A percentile compares a stretch with the other conserved stretches of the same genome.
Evolutionary conservation across 2,113 vertebrate genomes (phyloP).

Genomic region (Rutilus rutilus): DNA sequence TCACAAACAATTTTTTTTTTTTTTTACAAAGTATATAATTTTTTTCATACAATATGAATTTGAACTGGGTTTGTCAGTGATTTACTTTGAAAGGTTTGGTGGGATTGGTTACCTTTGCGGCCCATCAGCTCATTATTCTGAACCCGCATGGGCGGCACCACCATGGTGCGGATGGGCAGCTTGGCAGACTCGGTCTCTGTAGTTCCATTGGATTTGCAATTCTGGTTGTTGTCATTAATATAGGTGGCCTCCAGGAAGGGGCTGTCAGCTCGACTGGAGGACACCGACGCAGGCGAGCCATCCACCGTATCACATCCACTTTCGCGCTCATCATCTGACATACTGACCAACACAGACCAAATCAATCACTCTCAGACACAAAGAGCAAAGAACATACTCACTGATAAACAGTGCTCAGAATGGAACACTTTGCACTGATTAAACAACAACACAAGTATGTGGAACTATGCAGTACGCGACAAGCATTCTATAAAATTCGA

Average conservation of each 20-base stretch:
- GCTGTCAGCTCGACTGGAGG: conserved; percentile 84
- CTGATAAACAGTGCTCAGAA: neutral
- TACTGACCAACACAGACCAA: conserved; percentile 73
- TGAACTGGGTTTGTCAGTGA: neutral
- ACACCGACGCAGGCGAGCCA: conserved; percentile 88
- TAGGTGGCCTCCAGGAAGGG: conserved; percentile 85
- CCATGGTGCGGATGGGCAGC: conserved; percentile 86
- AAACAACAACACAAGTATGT: neutral
- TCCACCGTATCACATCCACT: conserved; percentile 93
- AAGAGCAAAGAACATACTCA: neutral
- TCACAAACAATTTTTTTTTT: too few relatives aligned
- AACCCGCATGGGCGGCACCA: conserved; percentile 89
- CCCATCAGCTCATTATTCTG: conserved; percentile 80
- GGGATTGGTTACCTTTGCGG: conserved; percentile 78
- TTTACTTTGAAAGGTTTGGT: conserved; percentile 11
- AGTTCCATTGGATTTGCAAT: conserved; percentile 71
- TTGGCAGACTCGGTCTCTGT: conserved; percentile 80
- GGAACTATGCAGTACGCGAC: neutral
- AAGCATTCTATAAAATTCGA: neutral
- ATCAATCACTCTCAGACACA: neutral
- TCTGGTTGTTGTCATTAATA: conserved; percentile 83
- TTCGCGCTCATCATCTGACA: conserved; percentile 96
- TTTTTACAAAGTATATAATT: neutral
- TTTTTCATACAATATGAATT: neutral
- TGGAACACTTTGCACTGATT: neutral